Evolutionary conservation across 2,888 invertebrate species (phyloP), one percentile per base, ranked within the genome.

Genomic region (Geophilus truncorum): DNA sequence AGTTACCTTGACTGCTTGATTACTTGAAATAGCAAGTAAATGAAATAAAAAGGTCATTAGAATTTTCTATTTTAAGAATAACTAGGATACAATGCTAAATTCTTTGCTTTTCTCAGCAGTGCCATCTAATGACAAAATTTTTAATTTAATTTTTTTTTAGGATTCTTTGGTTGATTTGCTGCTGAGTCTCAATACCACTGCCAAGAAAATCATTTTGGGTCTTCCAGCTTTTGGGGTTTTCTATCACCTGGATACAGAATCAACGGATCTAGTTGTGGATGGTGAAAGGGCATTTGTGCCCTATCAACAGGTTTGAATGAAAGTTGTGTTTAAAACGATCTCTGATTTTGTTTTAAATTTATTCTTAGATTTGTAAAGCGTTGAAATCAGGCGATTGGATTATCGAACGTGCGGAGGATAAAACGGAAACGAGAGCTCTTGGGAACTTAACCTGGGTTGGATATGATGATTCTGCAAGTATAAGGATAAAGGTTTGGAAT

Each of bases 381-480:
- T 87, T 93, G 86, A 87, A 85, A 82, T 88, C 89, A 80, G 91
- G 89, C 34, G 87, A 90, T 77, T 93, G 93, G 93, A 93, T 92
- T 0, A 86, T 93, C 82, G 93, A 93, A 85, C 89, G 93, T 81
- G 93, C 93, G 84, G 92, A 93, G 85, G 93, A 93, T 87, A 88
- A 93, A 82, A 92, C 93, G 0, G 93, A 92, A 81, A 92, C 93
- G 83, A 93, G 93, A 85, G 92, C 93, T 84, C 93, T 92, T 86
- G 91, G 91, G 85, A 90, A 91, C 85, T 89, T 89, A 78, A 90
- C 91, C 18, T 93, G 93, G 93, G 90, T 93, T 79, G 91, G 93
- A 4, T 93, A 93, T 85, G 93, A 93, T 85, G 93, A 93, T 85
- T 87, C 90, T 0, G 91, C 91, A 21, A 92, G 92, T 77, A 90